Evolutionary conservation across 1,140 invertebrate genomes (phyloP).

Genomic region (Drosophila ohnishii): DNA sequence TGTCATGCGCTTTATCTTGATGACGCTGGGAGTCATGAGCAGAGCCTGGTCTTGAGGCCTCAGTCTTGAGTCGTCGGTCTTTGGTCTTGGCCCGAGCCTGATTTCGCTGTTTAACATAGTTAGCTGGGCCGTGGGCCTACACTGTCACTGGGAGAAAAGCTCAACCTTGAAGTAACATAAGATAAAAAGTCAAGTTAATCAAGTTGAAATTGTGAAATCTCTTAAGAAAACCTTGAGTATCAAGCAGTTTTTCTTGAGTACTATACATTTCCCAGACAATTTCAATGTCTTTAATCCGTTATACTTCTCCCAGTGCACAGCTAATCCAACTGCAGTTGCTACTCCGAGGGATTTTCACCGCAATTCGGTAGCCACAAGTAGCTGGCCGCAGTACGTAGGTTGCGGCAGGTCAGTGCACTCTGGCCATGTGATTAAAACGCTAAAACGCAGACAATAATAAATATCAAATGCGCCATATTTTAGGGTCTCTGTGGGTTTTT

Average conservation of each 20-base stretch:
- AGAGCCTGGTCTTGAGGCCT: conserved; percentile 65
- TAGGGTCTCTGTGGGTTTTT: conserved; percentile 55
- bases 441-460: conserved; percentile 75
- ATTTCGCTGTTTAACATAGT: conserved; percentile 80
- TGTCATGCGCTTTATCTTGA: conserved; percentile 80
- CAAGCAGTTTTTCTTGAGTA: accelerated
- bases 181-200: background rate
- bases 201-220: background rate
- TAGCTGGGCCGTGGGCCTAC: conserved; percentile 49
- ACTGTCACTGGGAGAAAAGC: conserved; percentile 15
- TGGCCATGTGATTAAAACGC: conserved; percentile 72
- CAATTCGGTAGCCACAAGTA: conserved; percentile 66
- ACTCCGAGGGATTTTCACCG: conserved; percentile 66
- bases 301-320: conserved; percentile 11
- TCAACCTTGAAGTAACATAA: background rate
- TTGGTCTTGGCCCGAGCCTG: conserved; percentile 49
- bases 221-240: background rate
- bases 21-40: conserved; percentile 59
- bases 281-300: background rate
- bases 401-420: conserved; percentile 72
- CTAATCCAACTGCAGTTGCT: conserved; percentile 23
- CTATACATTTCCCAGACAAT: too few species aligned
- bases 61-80: conserved; percentile 37
- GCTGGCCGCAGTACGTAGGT: conserved; percentile 64
- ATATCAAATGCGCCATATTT: conserved; percentile 78